Conservation (phyloP, 2,113 vertebrate species). For the Lonchura striata region DNA sequence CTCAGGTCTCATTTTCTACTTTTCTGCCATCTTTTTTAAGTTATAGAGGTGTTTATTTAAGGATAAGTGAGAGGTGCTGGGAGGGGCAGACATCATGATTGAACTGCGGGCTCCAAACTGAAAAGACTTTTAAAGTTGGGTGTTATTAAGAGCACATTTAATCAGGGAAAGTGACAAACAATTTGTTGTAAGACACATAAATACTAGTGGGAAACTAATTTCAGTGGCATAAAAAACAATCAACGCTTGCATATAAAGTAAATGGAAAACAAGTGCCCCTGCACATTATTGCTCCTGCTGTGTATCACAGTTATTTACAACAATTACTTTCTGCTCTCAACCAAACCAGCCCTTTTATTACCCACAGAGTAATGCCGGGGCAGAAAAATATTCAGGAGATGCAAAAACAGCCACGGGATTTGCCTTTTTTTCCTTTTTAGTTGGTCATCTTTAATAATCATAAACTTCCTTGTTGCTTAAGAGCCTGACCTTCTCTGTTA, state of each 20-base stretch:
- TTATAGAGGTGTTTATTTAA: slow-evolving; percentile 15
- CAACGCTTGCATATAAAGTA: slow-evolving; percentile 43
- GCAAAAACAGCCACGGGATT: background rate
- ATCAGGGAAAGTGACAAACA: slow-evolving; percentile 66
- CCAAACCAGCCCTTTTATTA: background rate
- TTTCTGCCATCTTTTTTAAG: background rate
- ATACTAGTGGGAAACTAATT: slow-evolving; percentile 65
- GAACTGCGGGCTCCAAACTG: slow-evolving; percentile 38
- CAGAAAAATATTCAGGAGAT: background rate
- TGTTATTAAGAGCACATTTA: slow-evolving; percentile 59
- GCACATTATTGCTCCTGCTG: background rate
- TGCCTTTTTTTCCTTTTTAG: background rate
- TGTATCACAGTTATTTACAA: background rate
- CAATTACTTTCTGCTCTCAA: background rate
- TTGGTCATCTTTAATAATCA: slow-evolving; percentile 47
- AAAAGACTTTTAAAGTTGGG: slow-evolving; percentile 49
- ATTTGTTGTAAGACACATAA: slow-evolving; percentile 63
- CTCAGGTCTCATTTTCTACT: background rate
- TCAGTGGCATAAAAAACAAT: slow-evolving; percentile 38
- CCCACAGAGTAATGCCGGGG: background rate
- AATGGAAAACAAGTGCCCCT: background rate
- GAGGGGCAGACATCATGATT: slow-evolving; percentile 37
- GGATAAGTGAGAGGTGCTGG: background rate
- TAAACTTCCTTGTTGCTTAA: slow-evolving; percentile 41
- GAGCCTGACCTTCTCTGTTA: slow-evolving; percentile 46